Evolutionary conservation across 2,888 invertebrate genomes (phyloP).

Genomic region (Leptopterna dolabrata): DNA sequence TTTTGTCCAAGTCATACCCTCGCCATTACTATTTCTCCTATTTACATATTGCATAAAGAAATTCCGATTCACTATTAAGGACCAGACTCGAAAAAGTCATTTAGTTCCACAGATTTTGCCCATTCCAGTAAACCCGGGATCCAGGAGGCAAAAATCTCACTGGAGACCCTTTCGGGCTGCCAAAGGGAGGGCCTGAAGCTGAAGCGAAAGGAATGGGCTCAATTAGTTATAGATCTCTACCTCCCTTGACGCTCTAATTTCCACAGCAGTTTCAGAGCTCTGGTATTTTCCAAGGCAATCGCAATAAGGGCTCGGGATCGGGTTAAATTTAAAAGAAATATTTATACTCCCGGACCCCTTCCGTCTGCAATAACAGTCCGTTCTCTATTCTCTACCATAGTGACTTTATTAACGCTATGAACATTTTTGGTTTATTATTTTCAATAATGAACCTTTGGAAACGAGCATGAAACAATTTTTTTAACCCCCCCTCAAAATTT

Average conservation of each 20-base stretch:
- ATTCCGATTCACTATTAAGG: no score
- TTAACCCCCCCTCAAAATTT: no score
- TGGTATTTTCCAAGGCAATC: conserved; percentile 1
- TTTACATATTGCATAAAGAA: no score
- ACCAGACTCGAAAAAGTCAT: no score
- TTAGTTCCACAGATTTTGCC: neutral
- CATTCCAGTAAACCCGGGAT: neutral
- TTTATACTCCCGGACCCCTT: neutral
- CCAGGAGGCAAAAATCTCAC: neutral
- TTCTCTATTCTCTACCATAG: no score
- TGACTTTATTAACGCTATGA: no score
- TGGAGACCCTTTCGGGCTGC: neutral
- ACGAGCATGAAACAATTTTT: no score
- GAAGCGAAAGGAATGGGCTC: neutral
- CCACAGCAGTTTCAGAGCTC: neutral
- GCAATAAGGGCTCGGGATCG: neutral
- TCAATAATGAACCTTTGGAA: no score
- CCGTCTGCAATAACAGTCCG: neutral
- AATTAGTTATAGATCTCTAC: neutral
- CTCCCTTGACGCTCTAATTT: neutral
- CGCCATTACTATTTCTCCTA: no score
- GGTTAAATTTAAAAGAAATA: neutral
- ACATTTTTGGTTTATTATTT: no score
- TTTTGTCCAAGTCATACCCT: no score
- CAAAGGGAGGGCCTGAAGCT: neutral